Percentiles rank a stretch among this genome's conserved stretches.
These are phyloP conservation scores for Arvicanthis niloticus DNA, from an alignment of 2,113 vertebrate genomes.

Conservation along the genomic window DNA sequence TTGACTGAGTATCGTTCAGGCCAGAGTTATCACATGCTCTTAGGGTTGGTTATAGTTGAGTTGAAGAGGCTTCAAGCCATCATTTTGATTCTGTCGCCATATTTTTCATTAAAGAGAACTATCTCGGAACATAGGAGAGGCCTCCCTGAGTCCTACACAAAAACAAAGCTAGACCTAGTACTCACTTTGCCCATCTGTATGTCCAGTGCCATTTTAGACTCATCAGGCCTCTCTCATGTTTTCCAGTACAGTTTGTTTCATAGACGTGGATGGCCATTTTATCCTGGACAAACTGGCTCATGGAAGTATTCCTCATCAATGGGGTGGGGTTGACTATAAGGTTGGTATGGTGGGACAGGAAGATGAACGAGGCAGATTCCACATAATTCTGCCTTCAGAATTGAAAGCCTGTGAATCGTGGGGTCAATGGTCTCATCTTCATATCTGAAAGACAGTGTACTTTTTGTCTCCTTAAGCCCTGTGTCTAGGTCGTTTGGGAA, in stretches of 20 bases:
- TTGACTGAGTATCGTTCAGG: background rate
- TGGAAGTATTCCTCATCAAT: background rate
- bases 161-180: conserved; percentile 13
- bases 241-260: background rate
- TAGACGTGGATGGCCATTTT: background rate
- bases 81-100: background rate
- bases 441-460: conserved; percentile 75
- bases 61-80: background rate
- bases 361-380: background rate
- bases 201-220: background rate
- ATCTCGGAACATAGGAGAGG: background rate
- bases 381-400: conserved; percentile 34
- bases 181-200: background rate
- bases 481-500: conserved; percentile 79
- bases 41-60: background rate
- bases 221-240: background rate
- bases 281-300: background rate
- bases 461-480: conserved; percentile 80
- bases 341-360: conserved; percentile 31
- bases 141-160: background rate
- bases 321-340: background rate
- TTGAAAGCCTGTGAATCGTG: conserved; percentile 52
- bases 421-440: conserved; percentile 68
- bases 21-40: background rate
- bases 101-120: background rate